Evolutionary conservation across 2,888 invertebrate genomes (phyloP), one percentile per base, ranked within the genome.

Genomic region (Galerucella pusilla): DNA sequence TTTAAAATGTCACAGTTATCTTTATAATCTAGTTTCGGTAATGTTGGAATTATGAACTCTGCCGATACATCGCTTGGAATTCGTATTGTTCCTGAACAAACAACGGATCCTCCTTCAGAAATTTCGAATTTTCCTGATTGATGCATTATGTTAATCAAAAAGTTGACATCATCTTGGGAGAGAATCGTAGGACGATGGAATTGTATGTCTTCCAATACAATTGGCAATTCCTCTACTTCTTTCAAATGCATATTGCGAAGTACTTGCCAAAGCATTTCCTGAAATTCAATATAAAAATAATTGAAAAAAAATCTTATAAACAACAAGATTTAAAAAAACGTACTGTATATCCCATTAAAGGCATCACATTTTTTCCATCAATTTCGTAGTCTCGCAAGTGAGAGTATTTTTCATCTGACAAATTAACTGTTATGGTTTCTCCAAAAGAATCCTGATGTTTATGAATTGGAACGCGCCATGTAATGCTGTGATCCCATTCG

Each of bases 401-500:
- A n/a, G 75, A 61, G 74, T 79, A 77, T 52, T 75, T 60, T 46
- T 77, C 71, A 16, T 72, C 73, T 4, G 74, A 79, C 35, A 80
- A 72, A 89, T 91, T 88, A 90, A 97, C 95, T 85, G 96, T 96
- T 75, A 97, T 93, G 11, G 92, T 90, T 86, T 97, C 96, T 0
- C 95, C 96, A 66, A 89, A 88, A 87, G 95, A 89, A 83, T 91
- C 96, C 14, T 76, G 71, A 9, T 92, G 91, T 78, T 90, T 91
- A 85, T 92, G 94, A 66, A 91, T 91, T 0, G 93, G 92, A 1
- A 93, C 92, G 80, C 91, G 89, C 94, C 94, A 94, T 78, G 93
- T 92, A 75, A 92, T 92, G 45, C 91, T 90, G 83, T 97, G 97
- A 81, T 97, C 95, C 96, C 97, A 97, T 77, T 91, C 91, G 12